Conservation (phyloP, 2,113 vertebrate genomes). For the Campylorhamphus procurvoides region DNA sequence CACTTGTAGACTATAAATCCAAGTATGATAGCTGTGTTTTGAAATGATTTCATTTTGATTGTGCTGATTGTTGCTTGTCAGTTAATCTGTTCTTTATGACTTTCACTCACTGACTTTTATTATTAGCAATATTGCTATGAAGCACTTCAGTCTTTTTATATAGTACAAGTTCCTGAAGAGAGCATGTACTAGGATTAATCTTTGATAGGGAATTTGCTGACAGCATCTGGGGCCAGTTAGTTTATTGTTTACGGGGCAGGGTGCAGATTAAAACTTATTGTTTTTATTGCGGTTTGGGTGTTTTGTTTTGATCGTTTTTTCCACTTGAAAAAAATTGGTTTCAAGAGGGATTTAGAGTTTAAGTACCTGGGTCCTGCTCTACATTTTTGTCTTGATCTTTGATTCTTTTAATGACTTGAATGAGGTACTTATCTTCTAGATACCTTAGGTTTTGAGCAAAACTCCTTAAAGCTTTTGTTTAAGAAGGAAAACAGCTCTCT, state of each 20-base stretch:
- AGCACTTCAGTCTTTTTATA: not conserved
- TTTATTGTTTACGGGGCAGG: not conserved
- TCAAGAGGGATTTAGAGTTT: not conserved
- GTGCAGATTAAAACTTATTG: not conserved
- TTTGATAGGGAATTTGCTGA: not conserved
- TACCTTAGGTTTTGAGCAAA: not conserved
- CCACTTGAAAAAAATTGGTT: not conserved
- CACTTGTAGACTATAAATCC: not conserved
- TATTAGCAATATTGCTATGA: not conserved
- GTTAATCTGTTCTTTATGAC: constrained; percentile 28
- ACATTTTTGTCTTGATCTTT: not conserved
- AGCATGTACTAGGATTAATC: not conserved
- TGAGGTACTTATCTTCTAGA: not conserved
- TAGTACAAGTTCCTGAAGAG: not conserved
- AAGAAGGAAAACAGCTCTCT: not conserved
- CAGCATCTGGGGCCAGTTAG: not conserved
- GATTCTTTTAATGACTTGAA: not conserved
- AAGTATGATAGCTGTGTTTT: not conserved
- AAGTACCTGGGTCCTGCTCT: not conserved
- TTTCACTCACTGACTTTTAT: constrained; percentile 30
- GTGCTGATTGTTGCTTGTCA: not conserved
- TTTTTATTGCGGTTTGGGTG: not conserved
- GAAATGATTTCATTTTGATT: not conserved
- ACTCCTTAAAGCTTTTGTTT: not conserved
- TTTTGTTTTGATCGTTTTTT: not conserved